Evolutionary conservation across 1,140 invertebrate genomes (phyloP), one percentile per base, ranked within the genome.

Genomic region (Caenorhabditis remanei): DNA sequence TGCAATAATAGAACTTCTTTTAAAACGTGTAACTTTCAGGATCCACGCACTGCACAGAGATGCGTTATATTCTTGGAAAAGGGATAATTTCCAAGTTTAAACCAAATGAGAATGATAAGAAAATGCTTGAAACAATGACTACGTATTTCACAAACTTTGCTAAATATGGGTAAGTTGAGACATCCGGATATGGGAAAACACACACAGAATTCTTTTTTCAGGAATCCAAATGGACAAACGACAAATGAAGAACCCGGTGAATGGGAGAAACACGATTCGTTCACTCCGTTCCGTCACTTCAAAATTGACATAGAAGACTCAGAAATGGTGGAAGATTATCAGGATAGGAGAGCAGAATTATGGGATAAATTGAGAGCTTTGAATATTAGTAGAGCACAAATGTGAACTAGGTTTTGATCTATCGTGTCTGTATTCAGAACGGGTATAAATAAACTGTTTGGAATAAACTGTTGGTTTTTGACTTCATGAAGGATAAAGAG

Each of bases 41-140:
- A 7, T 96, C 96, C 0, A 95, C 98, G 94, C 97, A 98, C 93
- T 97, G 95, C 0, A 96, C 98, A 93, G 97, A 98, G 93, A 97
- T 99, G 87, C 96, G 95, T 90, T 98, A 96, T 93, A 94, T 98
- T 41, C 90, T 91, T 24, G 85, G 88, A 3, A 90, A 88, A 21
- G 87, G 91, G 13, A 71, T 89, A 21, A 88, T 91, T 13, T 90
- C 71, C 4, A 84, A 91, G 19, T 91, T 91, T 85, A 19, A 61
- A 21, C 90, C 88, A 16, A 88, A 87, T 75, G 89, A 87, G 21
- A 79, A 89, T 21, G 90, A 91, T 65, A 53, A 83, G 55, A 71
- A 88, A n/a, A 88, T 91, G 61, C 71, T 91, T n/a, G 89, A 90
- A 21, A 56, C 71, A 9, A 89, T 92, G 67, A 88, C 91, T 2